Evolutionary conservation across 2,113 vertebrate genomes (phyloP), one percentile per base, ranked within the genome.

Genomic region (Coptodon rendalli): DNA sequence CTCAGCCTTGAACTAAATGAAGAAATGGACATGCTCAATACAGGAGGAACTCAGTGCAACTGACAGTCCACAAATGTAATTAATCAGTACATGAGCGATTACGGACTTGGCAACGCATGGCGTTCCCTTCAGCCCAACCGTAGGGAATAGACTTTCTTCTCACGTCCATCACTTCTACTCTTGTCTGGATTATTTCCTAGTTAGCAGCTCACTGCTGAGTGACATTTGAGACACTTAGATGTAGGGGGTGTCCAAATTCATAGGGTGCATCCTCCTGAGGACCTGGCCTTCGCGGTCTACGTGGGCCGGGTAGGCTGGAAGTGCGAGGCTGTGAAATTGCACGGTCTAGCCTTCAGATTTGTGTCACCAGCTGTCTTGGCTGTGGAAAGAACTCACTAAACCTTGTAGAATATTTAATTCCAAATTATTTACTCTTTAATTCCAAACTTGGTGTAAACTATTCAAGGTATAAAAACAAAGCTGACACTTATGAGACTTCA

Each of bases 61-160:
- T 29, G 27, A 29, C 27, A 29, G 27, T 29, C 27, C 27, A 54
- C 52, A 54, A 54, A 22, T 54, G n/a, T 54, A 57, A 57, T 61
- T 61, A 61, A 61, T 61, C 57, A 31, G 57, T 0, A 61, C 27
- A 1, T 9, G 14, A 61, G 57, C 57, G 2, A 61, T 61, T 61
- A 61, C 0, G 0, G 27, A 31, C 57, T 59, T 31, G 27, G 27
- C 57, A 29, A 3, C 0, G 14, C 57, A 61, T 17, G 27, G 8
- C 8, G 3, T 59, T 59, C 57, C 8, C 57, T 59, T 31, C 57
- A 31, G 27, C 14, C 57, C 5, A 0, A 61, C 14, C 0, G 14
- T 61, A 61, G 3, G 27, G 14, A 59, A 9, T 17, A 59, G 2
- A 61, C 59, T 61, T 34, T 19, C 5, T 19, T 61, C 57, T 34